Percentiles rank a stretch among this genome's conserved stretches.
phyloP scores from a whole-genome alignment of 2,888 invertebrate species.

The Girardia tigrina region DNA sequence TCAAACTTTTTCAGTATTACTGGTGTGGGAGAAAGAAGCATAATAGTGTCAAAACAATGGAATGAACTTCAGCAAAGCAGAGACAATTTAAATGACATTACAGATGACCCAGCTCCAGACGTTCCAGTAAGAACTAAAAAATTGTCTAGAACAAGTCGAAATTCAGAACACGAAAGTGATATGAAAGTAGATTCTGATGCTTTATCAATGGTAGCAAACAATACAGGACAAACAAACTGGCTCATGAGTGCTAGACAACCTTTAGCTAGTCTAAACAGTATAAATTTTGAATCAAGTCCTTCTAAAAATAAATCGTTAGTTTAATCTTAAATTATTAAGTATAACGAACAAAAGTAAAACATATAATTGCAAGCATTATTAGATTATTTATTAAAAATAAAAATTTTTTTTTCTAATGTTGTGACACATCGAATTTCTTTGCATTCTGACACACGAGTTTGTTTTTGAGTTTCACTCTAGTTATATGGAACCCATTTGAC shows the following conservation, averaged over 20 bases:
- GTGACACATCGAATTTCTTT: too few species aligned
- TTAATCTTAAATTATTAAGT: too few species aligned
- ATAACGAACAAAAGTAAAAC: too few species aligned
- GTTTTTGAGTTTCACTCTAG: too few species aligned
- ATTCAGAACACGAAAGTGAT: background rate
- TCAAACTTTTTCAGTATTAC: background rate
- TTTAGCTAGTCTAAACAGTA: background rate
- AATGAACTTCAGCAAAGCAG: background rate
- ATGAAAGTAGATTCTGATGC: constrained; percentile 1
- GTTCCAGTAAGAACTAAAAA: background rate
- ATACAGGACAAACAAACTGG: background rate
- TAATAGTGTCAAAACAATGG: background rate
- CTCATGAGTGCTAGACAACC: background rate
- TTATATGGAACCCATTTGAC: too few species aligned
- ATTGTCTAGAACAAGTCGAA: background rate
- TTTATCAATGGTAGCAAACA: background rate
- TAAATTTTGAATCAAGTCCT: too few species aligned
- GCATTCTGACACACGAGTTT: too few species aligned
- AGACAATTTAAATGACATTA: background rate
- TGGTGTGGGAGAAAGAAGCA: background rate
- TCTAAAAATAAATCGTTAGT: too few species aligned
- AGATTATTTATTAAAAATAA: too few species aligned
- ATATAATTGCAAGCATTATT: too few species aligned
- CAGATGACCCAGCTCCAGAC: background rate
- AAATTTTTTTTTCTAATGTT: too few species aligned